These are phyloP conservation scores for Dreissena rostriformis DNA, from an alignment of 1,140 invertebrate genomes.

Conservation along the genomic window DNA sequence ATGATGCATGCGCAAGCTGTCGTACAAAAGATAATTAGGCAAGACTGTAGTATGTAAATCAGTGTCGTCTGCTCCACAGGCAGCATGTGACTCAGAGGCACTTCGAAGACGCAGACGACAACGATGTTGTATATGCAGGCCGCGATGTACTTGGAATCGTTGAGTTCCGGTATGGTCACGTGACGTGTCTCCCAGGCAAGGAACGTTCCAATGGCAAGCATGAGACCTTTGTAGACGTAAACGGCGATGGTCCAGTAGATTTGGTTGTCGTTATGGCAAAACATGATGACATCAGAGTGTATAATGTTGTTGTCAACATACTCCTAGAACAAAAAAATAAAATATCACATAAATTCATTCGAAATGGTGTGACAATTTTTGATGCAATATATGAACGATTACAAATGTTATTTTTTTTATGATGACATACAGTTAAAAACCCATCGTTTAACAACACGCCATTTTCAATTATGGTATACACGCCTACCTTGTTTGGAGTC, in stretches of 20 bases:
- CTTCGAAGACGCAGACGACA: conserved; percentile 97
- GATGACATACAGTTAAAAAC: too few species aligned
- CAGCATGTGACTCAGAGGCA: conserved; percentile 91
- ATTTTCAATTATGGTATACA: neutral
- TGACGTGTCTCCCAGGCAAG: conserved; percentile 70
- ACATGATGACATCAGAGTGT: neutral
- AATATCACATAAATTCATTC: too few species aligned
- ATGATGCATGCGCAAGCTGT: conserved; percentile 61
- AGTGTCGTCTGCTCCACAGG: conserved; percentile 79
- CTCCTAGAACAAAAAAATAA: conserved; percentile 29
- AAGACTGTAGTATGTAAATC: conserved; percentile 50
- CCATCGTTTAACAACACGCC: neutral
- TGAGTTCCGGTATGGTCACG: conserved; percentile 62
- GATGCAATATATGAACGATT: too few species aligned
- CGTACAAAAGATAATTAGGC: conserved; percentile 58
- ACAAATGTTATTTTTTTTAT: too few species aligned
- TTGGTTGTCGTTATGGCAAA: conserved; percentile 47
- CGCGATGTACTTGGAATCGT: conserved; percentile 76
- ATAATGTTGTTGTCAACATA: conserved; percentile 35
- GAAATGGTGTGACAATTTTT: too few species aligned
- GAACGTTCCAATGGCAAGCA: conserved; percentile 67
- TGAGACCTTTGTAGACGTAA: conserved; percentile 62
- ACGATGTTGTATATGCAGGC: conserved; percentile 98
- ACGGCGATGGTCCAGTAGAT: conserved; percentile 57
- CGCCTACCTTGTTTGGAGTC: conserved; percentile 19